Evolutionary conservation across 2,113 vertebrate genomes (phyloP).

Genomic region (Heterochromis multidens): DNA sequence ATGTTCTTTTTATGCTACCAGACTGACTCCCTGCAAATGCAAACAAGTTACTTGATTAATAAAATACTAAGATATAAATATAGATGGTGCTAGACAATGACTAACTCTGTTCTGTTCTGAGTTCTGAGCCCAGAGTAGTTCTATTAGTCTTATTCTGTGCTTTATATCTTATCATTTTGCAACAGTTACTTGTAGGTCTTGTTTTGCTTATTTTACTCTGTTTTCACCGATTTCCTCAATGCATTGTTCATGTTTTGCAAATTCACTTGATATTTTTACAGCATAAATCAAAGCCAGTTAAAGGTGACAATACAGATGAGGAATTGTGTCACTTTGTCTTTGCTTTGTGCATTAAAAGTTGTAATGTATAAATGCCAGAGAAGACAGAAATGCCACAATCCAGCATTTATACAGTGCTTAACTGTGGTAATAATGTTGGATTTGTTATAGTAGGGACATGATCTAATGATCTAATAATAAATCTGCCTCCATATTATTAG

Average conservation of each 20-base stretch:
- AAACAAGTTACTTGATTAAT: not conserved
- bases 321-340: not conserved
- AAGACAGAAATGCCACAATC: not conserved
- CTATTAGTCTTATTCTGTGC: not conserved
- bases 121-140: not conserved
- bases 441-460: not conserved
- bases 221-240: too few relatives aligned
- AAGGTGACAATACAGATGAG: not conserved
- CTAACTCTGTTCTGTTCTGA: too few relatives aligned
- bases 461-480: not conserved
- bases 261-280: not conserved
- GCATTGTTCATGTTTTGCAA: not conserved
- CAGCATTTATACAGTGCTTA: not conserved
- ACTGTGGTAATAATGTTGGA: not conserved
- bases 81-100: rapidly evolving
- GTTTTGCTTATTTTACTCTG: not conserved
- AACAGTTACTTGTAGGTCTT: not conserved
- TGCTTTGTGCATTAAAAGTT: not conserved
- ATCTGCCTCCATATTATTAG: not conserved
- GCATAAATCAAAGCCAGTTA: not conserved
- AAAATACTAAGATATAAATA: not conserved
- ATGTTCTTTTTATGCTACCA: not conserved
- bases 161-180: not conserved
- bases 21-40: not conserved
- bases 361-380: not conserved